phyloP scores from a whole-genome alignment of 2,888 invertebrate species.

The Protodeltote pygarga region DNA sequence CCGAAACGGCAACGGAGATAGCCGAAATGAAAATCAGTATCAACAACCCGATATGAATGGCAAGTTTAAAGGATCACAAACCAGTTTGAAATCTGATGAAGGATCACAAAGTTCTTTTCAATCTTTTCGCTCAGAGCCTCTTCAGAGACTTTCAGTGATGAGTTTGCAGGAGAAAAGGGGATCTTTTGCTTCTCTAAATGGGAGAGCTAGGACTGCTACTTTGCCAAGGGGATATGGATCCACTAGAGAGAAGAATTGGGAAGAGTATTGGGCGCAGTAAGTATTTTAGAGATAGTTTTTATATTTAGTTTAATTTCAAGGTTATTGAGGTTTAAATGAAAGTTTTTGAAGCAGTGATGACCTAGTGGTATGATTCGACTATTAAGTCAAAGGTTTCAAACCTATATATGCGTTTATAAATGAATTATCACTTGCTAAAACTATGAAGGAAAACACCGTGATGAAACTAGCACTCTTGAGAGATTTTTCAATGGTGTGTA shows the following conservation, averaged over 20 bases:
- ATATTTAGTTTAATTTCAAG: too few relatives aligned
- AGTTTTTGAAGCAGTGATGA: too few relatives aligned
- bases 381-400: too few relatives aligned
- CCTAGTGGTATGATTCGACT: too few relatives aligned
- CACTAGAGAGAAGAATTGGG: constrained; percentile 78
- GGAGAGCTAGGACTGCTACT: constrained; percentile 72
- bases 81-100: constrained; percentile 72
- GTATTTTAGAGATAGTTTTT: constrained; percentile 51
- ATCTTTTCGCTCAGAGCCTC: constrained; percentile 77
- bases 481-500: too few relatives aligned
- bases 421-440: too few relatives aligned
- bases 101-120: constrained; percentile 73
- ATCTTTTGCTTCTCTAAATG: constrained; percentile 65
- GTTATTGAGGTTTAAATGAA: too few relatives aligned
- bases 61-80: constrained; percentile 66
- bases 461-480: too few relatives aligned
- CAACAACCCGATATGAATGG: constrained; percentile 62
- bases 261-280: constrained; percentile 84
- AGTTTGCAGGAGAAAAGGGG: constrained; percentile 74
- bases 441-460: too few relatives aligned
- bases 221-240: constrained; percentile 79
- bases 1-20: constrained; percentile 56
- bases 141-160: constrained; percentile 67
- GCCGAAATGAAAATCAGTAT: constrained; percentile 58
- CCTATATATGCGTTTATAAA: too few relatives aligned